A percentile compares a stretch with the other conserved stretches of the same genome.
These are phyloP conservation scores for Coptodon bakossiorum DNA, from an alignment of 2,113 vertebrate genomes.

Conservation along the genomic window DNA sequence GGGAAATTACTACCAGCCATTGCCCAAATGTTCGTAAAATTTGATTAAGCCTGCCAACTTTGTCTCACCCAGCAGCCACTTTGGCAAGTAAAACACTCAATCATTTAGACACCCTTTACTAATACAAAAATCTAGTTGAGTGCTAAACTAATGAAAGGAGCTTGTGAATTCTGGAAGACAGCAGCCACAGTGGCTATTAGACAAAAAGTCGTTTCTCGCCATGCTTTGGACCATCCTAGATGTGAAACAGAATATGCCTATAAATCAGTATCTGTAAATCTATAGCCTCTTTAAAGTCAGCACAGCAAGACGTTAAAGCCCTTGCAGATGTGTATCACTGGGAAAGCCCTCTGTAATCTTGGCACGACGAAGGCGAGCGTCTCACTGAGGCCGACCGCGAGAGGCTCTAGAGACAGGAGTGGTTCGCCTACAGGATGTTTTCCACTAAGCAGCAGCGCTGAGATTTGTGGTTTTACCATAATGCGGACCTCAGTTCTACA, in stretches of 20 bases:
- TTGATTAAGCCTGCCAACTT: constrained; percentile 37
- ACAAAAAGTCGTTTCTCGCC: not conserved
- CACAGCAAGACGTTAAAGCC: not conserved
- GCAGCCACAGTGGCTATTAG: not conserved
- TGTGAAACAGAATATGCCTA: not conserved
- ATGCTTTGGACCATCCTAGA: not conserved
- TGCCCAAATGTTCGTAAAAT: constrained; percentile 39
- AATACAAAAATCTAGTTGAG: not conserved
- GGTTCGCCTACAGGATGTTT: constrained; percentile 20
- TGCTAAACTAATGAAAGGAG: constrained; percentile 4
- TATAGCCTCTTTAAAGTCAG: not conserved
- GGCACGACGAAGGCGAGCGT: not conserved
- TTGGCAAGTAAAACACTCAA: not conserved
- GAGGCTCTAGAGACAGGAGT: not conserved
- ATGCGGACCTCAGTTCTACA: constrained; percentile 2
- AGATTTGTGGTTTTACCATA: constrained; percentile 32
- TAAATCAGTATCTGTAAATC: constrained; percentile 17
- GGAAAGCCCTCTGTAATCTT: not conserved
- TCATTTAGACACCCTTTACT: not conserved
- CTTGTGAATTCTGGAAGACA: not conserved
- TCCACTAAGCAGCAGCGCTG: not conserved
- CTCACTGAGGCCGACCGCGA: constrained; percentile 10
- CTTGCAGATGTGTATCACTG: constrained; percentile 30
- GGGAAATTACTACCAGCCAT: constrained; percentile 28
- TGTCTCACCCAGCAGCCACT: not conserved